These are phyloP conservation scores for Eupsilia transversa DNA, from an alignment of 2,888 invertebrate genomes.

Conservation along the genomic window DNA sequence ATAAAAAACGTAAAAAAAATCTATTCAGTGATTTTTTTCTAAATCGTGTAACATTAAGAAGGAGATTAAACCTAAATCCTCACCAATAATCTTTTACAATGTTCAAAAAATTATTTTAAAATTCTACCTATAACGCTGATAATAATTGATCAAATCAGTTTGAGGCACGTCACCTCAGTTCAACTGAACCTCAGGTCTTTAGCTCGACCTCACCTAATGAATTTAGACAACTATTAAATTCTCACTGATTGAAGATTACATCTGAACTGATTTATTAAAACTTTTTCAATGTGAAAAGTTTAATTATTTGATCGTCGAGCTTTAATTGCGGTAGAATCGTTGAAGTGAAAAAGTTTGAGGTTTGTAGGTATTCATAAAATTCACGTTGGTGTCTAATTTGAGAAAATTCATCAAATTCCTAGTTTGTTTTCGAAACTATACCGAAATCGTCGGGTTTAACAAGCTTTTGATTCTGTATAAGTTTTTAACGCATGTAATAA, in stretches of 20 bases:
- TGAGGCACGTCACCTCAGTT: slow-evolving; percentile 56
- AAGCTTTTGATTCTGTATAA: not conserved
- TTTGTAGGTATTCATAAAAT: not conserved
- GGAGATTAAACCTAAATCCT: not conserved
- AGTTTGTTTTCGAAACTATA: not conserved
- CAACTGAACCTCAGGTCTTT: slow-evolving; percentile 32
- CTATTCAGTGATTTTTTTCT: not conserved
- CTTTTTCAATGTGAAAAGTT: slow-evolving; percentile 59
- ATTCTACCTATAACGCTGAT: slow-evolving; percentile 16
- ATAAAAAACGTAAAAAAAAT: too few relatives aligned
- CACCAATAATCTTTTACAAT: not conserved
- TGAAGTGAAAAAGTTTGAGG: slow-evolving; percentile 14
- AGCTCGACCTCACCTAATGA: slow-evolving; percentile 57
- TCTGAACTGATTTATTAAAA: slow-evolving; percentile 52
- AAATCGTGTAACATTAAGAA: not conserved
- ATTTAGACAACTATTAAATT: slow-evolving; percentile 65
- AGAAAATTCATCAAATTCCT: not conserved
- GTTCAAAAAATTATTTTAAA: slow-evolving; percentile 2
- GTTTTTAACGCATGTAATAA: not conserved
- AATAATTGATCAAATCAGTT: slow-evolving; percentile 67
- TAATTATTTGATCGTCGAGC: slow-evolving; percentile 44
- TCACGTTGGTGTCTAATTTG: not conserved
- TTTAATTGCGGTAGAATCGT: slow-evolving; percentile 39
- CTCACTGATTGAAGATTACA: slow-evolving; percentile 53
- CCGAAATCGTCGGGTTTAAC: not conserved